Evolutionary conservation across 92 coral and sea anemone species (phyloP), one percentile per base, ranked within the genome.

Genomic region (Epizoanthus scotinus): DNA sequence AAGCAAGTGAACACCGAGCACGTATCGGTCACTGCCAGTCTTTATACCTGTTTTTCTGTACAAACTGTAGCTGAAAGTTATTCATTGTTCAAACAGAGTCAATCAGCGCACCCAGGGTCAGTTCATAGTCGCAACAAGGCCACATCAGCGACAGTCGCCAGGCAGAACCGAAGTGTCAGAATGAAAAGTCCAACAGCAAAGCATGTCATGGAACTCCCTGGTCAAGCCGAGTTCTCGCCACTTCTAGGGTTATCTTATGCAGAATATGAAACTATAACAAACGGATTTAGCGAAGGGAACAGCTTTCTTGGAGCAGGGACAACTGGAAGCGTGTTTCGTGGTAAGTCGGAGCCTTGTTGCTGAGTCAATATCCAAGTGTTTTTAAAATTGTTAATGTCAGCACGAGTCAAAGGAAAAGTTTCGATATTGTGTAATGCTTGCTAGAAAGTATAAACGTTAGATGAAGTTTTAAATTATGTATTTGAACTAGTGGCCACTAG

Each of bases 221-320:
- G 55, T 17, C 44, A 55, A 22, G 64, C 38, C 10, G 55, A 73
- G 19, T 8, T 29, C 38, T 73, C 78, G 19, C 63, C 29, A 55
- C 18, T 73, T n/a, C 78, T 73, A 34, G 78, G 78, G 9, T 42
- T 73, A 63, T 26, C 63, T 1, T 73, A 54, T 53, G 63, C 6
- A 31, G 78, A 73, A 27, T 73, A 73, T 26, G 78, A 73, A 27
- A 73, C 63, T 15, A 15, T 73, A 8, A 73, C 78, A 19, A 52
- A 8, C 8, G 78, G 78, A 17, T 73, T 73, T 73, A 73, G 21
- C 20, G 78, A 73, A 17, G 47, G 63, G 17, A 55, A 38, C 26
- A 73, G 36, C n/a, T 73, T 55, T 3, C 78, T 73, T 53, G 78
- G 78, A 8, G 22, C 78, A 28, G 78, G 78, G 0, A 56, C 25